These are phyloP conservation scores for Scomber colias DNA, from an alignment of 2,113 vertebrate species.

Conservation along the genomic window DNA sequence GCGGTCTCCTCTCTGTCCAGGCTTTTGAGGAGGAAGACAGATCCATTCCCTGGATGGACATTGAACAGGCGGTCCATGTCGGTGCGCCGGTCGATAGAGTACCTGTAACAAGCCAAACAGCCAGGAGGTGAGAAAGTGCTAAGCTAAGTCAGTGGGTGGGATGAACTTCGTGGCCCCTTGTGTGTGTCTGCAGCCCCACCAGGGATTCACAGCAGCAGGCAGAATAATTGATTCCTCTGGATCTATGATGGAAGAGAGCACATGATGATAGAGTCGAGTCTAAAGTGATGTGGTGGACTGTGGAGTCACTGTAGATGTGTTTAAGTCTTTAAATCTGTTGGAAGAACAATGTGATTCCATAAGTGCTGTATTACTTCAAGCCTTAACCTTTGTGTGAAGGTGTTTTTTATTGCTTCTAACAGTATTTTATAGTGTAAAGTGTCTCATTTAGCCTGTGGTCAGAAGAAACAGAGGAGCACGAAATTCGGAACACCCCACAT, in stretches of 20 bases:
- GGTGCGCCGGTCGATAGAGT: slow-evolving; percentile 93
- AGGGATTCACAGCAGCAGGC: neutral
- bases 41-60: slow-evolving; percentile 92
- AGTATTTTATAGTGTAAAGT: neutral
- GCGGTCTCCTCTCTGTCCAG: slow-evolving; percentile 92
- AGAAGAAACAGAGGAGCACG: neutral
- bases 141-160: neutral
- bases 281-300: neutral
- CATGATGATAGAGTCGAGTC: neutral
- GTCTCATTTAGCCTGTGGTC: too few species aligned
- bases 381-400: neutral
- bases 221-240: neutral
- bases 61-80: slow-evolving; percentile 95
- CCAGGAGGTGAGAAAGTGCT: neutral
- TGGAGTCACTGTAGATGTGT: neutral
- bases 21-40: slow-evolving; percentile 90
- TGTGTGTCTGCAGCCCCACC: neutral
- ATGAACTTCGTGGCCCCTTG: neutral
- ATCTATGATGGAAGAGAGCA: neutral
- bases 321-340: slow-evolving; percentile 1
- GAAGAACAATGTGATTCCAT: neutral
- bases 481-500: too few species aligned
- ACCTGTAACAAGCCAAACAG: slow-evolving; percentile 84
- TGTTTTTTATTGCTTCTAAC: neutral
- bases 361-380: neutral